Percentiles rank a stretch among this genome's conserved stretches.
These are phyloP conservation scores for Anguilla megastoma DNA, from an alignment of 2,797 vertebrate genomes.

Conservation along the genomic window DNA sequence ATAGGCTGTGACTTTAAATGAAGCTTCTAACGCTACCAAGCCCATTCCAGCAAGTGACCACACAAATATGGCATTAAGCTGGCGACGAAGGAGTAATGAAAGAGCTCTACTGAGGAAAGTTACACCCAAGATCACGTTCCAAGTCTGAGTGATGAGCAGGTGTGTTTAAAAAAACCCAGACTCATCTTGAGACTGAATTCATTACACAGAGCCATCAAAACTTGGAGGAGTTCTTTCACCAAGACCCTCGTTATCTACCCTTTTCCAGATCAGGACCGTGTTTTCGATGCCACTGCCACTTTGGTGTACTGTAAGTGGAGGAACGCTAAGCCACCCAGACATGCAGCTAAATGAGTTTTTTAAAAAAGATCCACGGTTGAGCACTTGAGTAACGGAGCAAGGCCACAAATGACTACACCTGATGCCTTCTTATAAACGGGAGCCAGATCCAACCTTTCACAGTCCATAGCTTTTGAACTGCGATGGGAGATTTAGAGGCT, in stretches of 20 bases:
- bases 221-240: conserved; percentile 82
- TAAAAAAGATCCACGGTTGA: conserved; percentile 76
- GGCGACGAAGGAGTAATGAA: conserved; percentile 66
- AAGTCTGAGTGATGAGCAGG: conserved; percentile 76
- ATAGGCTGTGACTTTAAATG: conserved; percentile 82
- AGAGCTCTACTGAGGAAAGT: conserved; percentile 71
- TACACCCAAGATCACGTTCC: conserved; percentile 78
- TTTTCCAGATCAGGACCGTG: conserved; percentile 72
- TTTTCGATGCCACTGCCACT: conserved; percentile 68
- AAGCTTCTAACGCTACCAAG: conserved; percentile 82
- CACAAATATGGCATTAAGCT: conserved; percentile 79
- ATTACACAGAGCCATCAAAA: conserved; percentile 79
- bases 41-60: conserved; percentile 76
- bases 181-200: conserved; percentile 73
- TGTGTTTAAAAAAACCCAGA: conserved; percentile 73
- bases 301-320: conserved; percentile 68
- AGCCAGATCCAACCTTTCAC: conserved; percentile 58
- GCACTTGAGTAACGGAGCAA: conserved; percentile 57
- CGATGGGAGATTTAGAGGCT: conserved; percentile 63
- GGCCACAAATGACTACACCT: conserved; percentile 69
- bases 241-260: conserved; percentile 72
- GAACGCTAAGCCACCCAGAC: conserved; percentile 77
- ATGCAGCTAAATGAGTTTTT: conserved; percentile 64
- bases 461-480: conserved; percentile 62
- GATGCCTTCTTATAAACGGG: conserved; percentile 70